Base-by-base conservation (phyloP, 2,113 vertebrate genomes). In the Cynopterus brachyotis region DNA sequence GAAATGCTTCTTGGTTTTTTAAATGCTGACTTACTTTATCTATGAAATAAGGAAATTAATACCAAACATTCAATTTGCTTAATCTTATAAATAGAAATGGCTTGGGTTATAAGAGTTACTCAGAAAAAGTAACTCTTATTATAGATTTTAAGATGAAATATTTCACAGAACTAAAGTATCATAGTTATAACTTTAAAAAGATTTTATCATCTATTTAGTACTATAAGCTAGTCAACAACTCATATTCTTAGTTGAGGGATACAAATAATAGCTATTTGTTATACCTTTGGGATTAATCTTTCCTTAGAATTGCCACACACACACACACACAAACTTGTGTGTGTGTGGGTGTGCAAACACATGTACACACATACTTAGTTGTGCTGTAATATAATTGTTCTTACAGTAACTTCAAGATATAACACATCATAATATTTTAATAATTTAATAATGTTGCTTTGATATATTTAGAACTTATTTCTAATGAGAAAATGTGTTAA, bases 111-210 rank as follows among this genome's bases (percentile, higher is more conserved):
- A 78, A 73, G 9, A 78, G 1, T 30, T 87, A 60, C 62, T 97
- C 47, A 90, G 57, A 78, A 94, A 85, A 95, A 67, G 2, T 42
- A 78, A 28, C 8, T 35, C 4, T 91, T 81, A 69, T 24, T 70
- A 19, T 0, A 85, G 6, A 47, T 40, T 92, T 89, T 28, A 89
- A 60, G 59, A 70, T 64, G 15, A 4, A 60, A 42, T 89, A 82
- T 86, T 86, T 96, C 3, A 87, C 83, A 94, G 28, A 73, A 87
- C 55, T 76, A 93, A 85, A 91, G 24, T n/a, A 72, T 2, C 7
- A 19, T 20, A 60, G 13, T 76, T 95, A 67, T 4, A 89, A 94
- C 4, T 66, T 78, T 91, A 89, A 19, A 64, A 81, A 93, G 7
- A 22, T 62, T 42, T 82, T 73, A 32, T 69, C 16, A 66, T 82